These are phyloP conservation scores for Smutsia temminckii DNA, from an alignment of 2,797 vertebrate species.

Conservation along the genomic window DNA sequence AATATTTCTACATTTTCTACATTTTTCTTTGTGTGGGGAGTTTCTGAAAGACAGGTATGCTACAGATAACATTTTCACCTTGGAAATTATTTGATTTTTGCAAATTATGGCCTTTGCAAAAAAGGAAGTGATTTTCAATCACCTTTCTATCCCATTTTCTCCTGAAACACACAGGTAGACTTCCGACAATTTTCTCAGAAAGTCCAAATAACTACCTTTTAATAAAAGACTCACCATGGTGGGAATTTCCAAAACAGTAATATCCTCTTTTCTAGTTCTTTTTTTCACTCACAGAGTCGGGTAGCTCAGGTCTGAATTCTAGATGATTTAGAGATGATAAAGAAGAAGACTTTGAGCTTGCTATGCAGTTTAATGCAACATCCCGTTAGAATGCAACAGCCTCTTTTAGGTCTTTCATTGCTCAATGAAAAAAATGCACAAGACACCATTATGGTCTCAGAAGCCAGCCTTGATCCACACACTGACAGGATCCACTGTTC, in stretches of 20 bases:
- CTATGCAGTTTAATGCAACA: neutral
- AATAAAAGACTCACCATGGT: neutral
- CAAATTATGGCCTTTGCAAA: constrained; percentile 38
- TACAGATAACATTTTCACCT: neutral
- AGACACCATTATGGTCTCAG: neutral
- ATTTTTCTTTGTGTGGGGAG: neutral
- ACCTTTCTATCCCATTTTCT: neutral
- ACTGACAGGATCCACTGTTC: neutral
- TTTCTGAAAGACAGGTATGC: neutral
- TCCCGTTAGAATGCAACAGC: neutral
- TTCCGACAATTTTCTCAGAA: neutral
- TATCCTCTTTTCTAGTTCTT: neutral
- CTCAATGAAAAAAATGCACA: neutral
- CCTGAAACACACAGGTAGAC: neutral
- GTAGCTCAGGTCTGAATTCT: neutral
- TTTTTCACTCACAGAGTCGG: neutral
- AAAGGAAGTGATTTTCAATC: neutral
- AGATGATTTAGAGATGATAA: neutral
- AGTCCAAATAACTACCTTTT: neutral
- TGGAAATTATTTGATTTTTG: constrained; percentile 49
- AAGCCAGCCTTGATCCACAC: neutral
- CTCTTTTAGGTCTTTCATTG: neutral
- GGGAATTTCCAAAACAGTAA: neutral
- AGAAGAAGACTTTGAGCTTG: neutral
- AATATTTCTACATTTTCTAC: neutral